These are phyloP conservation scores for Onychorhynchus coronatus DNA, from an alignment of 2,113 vertebrate genomes.

Conservation along the genomic window DNA sequence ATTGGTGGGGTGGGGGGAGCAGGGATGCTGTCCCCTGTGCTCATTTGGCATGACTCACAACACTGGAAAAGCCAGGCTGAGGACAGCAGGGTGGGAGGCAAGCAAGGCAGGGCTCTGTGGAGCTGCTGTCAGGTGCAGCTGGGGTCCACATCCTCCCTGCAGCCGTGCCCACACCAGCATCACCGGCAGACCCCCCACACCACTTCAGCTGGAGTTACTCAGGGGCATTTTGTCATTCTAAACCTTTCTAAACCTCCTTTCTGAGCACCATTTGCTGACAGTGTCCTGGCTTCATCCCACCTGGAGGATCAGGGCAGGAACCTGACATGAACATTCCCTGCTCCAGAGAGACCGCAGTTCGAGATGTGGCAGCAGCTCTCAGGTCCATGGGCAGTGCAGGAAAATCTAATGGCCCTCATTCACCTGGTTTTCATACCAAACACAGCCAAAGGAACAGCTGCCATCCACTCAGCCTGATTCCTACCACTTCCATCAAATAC, in stretches of 20 bases:
- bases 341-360: rapidly evolving
- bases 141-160: neutral
- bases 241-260: neutral
- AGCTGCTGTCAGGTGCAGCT: neutral
- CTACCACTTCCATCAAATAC: neutral
- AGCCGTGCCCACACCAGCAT: neutral
- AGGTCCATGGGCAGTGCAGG: rapidly evolving
- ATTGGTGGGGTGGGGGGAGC: neutral
- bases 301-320: neutral
- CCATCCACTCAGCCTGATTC: neutral
- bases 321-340: neutral
- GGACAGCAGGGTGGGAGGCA: neutral
- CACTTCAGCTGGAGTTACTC: neutral
- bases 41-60: neutral
- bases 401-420: neutral
- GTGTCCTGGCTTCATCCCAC: neutral
- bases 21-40: rapidly evolving
- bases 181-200: rapidly evolving
- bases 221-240: too few species aligned
- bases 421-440: neutral
- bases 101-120: neutral
- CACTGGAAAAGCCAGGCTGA: neutral
- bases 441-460: neutral
- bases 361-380: rapidly evolving
- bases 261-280: rapidly evolving